These are phyloP conservation scores for Geococcyx californianus DNA, from an alignment of 2,113 vertebrate species.

Conservation along the genomic window DNA sequence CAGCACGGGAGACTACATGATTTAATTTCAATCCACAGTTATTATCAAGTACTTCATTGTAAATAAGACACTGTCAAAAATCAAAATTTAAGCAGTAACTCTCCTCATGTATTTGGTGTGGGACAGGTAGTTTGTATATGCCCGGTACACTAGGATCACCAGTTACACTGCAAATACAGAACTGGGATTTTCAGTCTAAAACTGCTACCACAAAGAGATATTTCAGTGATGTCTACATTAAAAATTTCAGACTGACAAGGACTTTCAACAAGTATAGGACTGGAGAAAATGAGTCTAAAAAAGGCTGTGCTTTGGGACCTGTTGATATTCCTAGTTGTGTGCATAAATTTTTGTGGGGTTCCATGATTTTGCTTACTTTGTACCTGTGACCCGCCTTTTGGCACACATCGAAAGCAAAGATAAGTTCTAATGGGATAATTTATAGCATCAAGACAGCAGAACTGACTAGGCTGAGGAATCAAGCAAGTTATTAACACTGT, in stretches of 20 bases:
- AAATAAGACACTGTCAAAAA: background rate
- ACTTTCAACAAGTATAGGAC: background rate
- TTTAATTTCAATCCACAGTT: background rate
- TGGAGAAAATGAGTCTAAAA: background rate
- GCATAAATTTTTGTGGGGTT: background rate
- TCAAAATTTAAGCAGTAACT: background rate
- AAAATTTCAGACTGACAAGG: background rate
- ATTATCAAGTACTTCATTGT: background rate
- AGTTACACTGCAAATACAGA: background rate
- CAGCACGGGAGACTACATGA: background rate
- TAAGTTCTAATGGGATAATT: background rate
- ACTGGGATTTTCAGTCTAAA: background rate
- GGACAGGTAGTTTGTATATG: background rate
- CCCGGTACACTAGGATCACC: background rate
- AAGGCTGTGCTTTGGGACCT: background rate
- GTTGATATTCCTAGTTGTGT: background rate
- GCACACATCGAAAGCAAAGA: slow-evolving; percentile 63
- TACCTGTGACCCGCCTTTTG: slow-evolving; percentile 56
- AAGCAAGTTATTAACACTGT: slow-evolving; percentile 51
- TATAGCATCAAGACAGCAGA: background rate
- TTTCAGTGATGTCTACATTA: background rate
- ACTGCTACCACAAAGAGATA: background rate
- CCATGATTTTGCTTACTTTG: background rate
- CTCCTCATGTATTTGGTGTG: background rate
- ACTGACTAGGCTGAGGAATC: slow-evolving; percentile 33